A percentile compares a stretch with the other conserved stretches of the same genome.
phyloP scores from a whole-genome alignment of 2,888 invertebrate genomes.

The Aspidiotus rigidus region DNA sequence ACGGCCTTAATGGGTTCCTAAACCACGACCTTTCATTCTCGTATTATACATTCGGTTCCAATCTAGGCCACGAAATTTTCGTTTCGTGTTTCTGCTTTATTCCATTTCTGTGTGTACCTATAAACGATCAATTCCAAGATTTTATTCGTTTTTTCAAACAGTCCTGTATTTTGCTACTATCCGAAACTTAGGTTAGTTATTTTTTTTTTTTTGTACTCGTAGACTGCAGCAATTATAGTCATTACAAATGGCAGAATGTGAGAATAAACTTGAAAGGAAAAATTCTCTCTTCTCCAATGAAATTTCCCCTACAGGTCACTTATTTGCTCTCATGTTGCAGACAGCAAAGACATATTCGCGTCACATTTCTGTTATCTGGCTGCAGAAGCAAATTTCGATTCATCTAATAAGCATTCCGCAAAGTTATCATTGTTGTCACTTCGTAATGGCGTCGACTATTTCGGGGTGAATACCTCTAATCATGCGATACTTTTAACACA shows the following conservation, averaged over 20 bases:
- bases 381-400: conserved; percentile 57
- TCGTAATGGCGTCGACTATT: conserved; percentile 46
- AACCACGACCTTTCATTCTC: too few relatives aligned
- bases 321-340: background rate
- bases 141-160: too few relatives aligned
- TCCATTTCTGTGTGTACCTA: too few relatives aligned
- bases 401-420: conserved; percentile 40
- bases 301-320: background rate
- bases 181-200: too few relatives aligned
- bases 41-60: too few relatives aligned
- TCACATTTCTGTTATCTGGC: conserved; percentile 95
- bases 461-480: conserved; percentile 57
- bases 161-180: too few relatives aligned
- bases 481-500: conserved; percentile 89
- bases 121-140: too few relatives aligned
- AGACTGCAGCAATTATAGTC: conserved; percentile 1
- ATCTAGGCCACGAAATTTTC: too few relatives aligned
- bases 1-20: too few relatives aligned
- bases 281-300: background rate
- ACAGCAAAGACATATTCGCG: conserved; percentile 72
- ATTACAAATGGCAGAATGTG: too few relatives aligned
- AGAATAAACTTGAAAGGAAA: background rate
- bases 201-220: conserved; percentile 2
- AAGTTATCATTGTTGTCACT: conserved; percentile 63
- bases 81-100: too few relatives aligned